phyloP scores from a whole-genome alignment of 2,113 vertebrate genomes.

The Callospermophilus lateralis region DNA sequence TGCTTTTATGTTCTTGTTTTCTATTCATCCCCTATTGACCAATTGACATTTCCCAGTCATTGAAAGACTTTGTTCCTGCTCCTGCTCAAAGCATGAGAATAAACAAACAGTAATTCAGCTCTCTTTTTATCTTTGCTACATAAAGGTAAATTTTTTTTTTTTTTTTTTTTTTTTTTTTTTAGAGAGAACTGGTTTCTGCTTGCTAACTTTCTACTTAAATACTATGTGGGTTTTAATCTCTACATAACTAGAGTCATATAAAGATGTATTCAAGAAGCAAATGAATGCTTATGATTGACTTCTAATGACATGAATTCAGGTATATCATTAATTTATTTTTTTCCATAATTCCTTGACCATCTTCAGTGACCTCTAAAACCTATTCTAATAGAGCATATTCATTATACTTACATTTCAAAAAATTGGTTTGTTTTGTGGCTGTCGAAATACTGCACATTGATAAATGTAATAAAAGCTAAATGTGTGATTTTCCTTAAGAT shows the following conservation, averaged over 20 bases:
- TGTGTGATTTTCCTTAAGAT: neutral
- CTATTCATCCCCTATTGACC: conserved; percentile 13
- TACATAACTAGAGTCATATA: neutral
- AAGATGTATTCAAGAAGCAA: neutral
- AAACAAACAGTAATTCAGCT: conserved; percentile 24
- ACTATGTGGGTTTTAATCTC: neutral
- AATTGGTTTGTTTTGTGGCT: neutral
- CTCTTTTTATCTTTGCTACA: neutral
- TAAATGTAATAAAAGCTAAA: conserved; percentile 35
- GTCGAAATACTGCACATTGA: neutral
- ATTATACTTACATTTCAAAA: neutral
- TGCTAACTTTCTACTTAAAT: neutral
- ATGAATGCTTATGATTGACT: neutral
- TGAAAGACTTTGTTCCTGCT: conserved; percentile 20
- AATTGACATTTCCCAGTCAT: conserved; percentile 58
- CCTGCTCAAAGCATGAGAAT: neutral
- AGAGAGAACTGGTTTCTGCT: neutral
- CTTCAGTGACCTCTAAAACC: neutral
- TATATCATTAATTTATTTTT: neutral
- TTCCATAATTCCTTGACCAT: neutral
- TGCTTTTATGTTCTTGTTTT: conserved; percentile 60
- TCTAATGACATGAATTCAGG: neutral
- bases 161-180: neutral
- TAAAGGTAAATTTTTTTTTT: neutral
- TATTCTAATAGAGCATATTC: neutral